Conservation (phyloP, 2,888 invertebrate genomes). For the Conomelus anceps region DNA sequence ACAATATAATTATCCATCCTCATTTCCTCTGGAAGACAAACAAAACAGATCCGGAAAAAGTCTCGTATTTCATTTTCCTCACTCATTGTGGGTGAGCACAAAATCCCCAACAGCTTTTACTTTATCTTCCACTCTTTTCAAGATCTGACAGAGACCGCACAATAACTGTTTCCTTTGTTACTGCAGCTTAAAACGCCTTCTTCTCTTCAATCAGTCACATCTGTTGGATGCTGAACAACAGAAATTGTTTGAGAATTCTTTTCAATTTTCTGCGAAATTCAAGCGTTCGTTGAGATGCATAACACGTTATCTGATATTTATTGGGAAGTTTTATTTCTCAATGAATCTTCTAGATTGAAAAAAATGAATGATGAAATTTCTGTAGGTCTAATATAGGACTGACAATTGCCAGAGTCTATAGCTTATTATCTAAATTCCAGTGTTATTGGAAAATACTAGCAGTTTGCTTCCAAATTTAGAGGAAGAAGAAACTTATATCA, state of each 20-base stretch:
- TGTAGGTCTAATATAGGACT: too few relatives aligned
- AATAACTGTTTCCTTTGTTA: background rate
- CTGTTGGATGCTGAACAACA: background rate
- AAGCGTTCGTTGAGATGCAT: background rate
- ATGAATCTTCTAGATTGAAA: too few relatives aligned
- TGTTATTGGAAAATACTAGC: too few relatives aligned
- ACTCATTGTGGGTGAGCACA: background rate
- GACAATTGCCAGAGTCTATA: too few relatives aligned
- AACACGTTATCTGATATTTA: too few relatives aligned
- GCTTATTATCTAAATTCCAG: too few relatives aligned
- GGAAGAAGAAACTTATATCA: too few relatives aligned
- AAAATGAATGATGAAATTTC: too few relatives aligned
- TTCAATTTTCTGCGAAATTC: background rate
- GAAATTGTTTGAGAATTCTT: background rate
- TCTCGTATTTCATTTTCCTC: background rate
- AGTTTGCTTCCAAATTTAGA: too few relatives aligned
- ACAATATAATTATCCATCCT: background rate
- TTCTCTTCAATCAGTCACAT: background rate
- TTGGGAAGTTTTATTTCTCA: too few relatives aligned
- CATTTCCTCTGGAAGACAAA: background rate
- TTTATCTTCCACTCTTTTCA: background rate
- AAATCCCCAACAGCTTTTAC: background rate
- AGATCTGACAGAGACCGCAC: background rate
- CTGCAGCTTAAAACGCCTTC: background rate
- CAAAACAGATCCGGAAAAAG: background rate